Base-by-base conservation (phyloP, 1,140 invertebrate species). In the Zaprionus ghesquierei region DNA sequence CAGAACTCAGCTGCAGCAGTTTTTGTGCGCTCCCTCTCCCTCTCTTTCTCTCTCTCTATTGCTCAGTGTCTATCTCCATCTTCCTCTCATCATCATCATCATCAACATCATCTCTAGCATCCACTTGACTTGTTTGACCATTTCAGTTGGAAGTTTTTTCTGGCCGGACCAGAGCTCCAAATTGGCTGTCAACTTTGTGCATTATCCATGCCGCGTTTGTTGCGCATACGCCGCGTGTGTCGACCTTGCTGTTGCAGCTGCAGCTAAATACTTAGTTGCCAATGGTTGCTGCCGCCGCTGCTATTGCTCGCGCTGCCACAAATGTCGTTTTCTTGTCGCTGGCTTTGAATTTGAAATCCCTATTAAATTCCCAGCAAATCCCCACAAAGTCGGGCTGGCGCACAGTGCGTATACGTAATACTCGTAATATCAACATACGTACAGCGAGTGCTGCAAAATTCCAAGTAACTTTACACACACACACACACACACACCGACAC, bases 371-470 rank as follows among this genome's bases (percentile, higher is more conserved):
- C 6, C 51, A 54, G 51, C 35, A 77, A 74, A 63, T 69, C 51
- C 62, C 6, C 15, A 65, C n/a, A 25, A 51, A 54, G 12, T 53
- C 41, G 33, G 25, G 23, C 38, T 46, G 29, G 5, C 38, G 15
- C 50, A 75, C 71, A 23, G 31, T 69, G 58, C 69, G 80, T 79
- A 84, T 84, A 46, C 69, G 73, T 70, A 84, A 84, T 79, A 50
- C 50, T 53, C 22, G 35, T 20, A 75, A 81, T 80, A 80, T 79
- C 74, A 46, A 46, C 77, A 79, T 79, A 71, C 75, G 62, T 64
- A 62, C 12, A 22, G 12, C 20, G 29, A 33, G 49, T 9, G 13
- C 35, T 18, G 22, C 25, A 41, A 53, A 53, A 31, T 54, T 54
- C 29, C 29, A 55, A 44, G n/a, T 2, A 35, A n/a, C 33, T 35